Percentiles rank a stretch among this genome's conserved stretches.
phyloP scores from a whole-genome alignment of 2,113 vertebrate species.

The Argyrosomus japonicus region DNA sequence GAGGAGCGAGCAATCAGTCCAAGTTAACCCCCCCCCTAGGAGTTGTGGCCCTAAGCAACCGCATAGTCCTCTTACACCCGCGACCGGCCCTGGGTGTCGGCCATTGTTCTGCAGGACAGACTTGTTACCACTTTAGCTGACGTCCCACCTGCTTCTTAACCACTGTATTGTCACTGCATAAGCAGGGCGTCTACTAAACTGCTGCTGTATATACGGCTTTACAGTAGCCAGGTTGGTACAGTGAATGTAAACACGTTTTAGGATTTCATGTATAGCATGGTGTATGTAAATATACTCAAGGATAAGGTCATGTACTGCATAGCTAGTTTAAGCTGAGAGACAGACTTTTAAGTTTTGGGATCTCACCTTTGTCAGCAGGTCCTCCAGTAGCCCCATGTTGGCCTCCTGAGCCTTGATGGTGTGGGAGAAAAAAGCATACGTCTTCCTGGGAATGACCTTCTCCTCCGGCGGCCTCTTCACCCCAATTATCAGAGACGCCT shows the following conservation, averaged over 20 bases:
- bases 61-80: no score
- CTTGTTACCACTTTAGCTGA: no score
- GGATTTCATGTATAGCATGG: no score
- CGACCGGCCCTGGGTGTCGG: no score
- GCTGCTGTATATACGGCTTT: background rate
- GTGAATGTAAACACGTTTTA: background rate
- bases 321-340: background rate
- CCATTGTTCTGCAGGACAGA: no score
- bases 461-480: slow-evolving; percentile 95
- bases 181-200: no score
- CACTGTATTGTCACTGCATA: no score
- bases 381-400: slow-evolving; percentile 95
- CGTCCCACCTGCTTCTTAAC: no score
- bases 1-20: no score
- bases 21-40: no score
- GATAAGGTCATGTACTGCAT: background rate
- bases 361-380: slow-evolving; percentile 92
- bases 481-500: slow-evolving; percentile 94
- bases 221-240: background rate
- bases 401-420: slow-evolving; percentile 98
- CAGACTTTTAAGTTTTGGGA: background rate
- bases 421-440: slow-evolving; percentile 98
- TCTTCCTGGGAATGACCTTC: slow-evolving; percentile 92
- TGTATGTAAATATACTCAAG: background rate
- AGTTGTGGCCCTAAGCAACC: no score